Conservation (phyloP, 2,888 invertebrate species). For the Oxycera nigricornis region DNA sequence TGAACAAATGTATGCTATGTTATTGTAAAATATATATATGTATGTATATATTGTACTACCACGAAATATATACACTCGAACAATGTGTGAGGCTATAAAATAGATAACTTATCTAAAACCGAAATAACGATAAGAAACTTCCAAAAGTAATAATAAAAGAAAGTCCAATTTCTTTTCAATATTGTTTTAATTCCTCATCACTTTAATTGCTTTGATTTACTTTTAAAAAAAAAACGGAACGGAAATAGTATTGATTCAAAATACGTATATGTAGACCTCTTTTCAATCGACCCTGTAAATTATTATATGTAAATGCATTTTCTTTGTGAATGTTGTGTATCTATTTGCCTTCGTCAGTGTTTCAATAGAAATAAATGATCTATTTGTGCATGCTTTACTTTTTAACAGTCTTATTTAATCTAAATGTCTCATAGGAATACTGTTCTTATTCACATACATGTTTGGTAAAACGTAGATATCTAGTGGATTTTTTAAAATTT, state of each 20-base stretch:
- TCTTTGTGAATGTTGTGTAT: background rate
- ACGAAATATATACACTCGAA: background rate
- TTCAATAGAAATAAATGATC: background rate
- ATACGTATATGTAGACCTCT: background rate
- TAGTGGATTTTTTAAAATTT: too few species aligned
- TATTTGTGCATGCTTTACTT: background rate
- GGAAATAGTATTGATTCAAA: too few species aligned
- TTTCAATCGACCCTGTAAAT: background rate
- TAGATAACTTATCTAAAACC: background rate
- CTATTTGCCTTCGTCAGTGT: background rate
- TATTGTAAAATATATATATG: slow-evolving; percentile 22
- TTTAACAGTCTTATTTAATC: background rate
- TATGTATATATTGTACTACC: background rate
- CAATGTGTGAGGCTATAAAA: slow-evolving; percentile 18
- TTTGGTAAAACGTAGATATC: too few species aligned
- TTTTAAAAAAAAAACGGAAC: too few species aligned
- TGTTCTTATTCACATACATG: background rate
- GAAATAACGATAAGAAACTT: background rate
- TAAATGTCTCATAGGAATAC: background rate
- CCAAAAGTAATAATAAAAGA: slow-evolving; percentile 31
- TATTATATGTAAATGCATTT: background rate
- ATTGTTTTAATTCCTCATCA: slow-evolving; percentile 8
- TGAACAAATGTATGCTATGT: slow-evolving; percentile 7
- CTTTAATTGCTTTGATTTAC: background rate
- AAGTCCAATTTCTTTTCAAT: slow-evolving; percentile 30